Evolutionary conservation across 2,888 invertebrate genomes (phyloP), one percentile per base, ranked within the genome.

Genomic region (Clistopyga incitator): DNA sequence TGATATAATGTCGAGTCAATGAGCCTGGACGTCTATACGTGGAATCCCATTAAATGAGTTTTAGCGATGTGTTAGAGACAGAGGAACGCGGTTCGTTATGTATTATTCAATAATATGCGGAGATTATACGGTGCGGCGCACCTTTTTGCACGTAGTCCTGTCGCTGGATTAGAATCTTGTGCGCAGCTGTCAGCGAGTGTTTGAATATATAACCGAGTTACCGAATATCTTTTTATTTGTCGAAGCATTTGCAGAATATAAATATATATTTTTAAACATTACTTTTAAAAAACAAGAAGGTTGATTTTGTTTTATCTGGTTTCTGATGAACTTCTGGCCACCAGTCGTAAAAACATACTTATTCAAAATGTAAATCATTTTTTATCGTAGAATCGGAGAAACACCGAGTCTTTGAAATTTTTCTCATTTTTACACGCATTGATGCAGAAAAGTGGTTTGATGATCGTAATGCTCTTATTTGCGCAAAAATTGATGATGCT

Each of bases 1-100:
- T 91, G 90, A 90, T 90, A 91, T 91, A 90, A 91, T 86, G 86
- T 77, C 82, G 82, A 70, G 81, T 74, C 78, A 78, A 84, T 84
- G 54, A 23, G 78, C 78, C 47, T 20, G 45, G 1, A 25, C 47
- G 65, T 29, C 47, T 25, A 45, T 23, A 15, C 25, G 47, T 25
- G 25, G n/a, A 47, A 67, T 67, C 20, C 64, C 20, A 47, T 38
- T 4, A 2, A 23, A 67, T 23, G 67, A 45, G n/a, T 42, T 10
- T 67, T 25, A 38, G 20, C 42, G 64, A 64, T 29, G 10, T n/a
- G n/a, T 34, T 29, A 38, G 18, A 61, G 61, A 6, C 65, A 45
- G 38, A 20, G 65, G 45, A 20, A 65, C 42, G 67, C 67, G 47
- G 79, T 86, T 85, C 71, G 76, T 80, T 54, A 78, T 81, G 56